These are phyloP conservation scores for Neolamprologus sp. DNA, from an alignment of 2,113 vertebrate species.

Conservation along the genomic window DNA sequence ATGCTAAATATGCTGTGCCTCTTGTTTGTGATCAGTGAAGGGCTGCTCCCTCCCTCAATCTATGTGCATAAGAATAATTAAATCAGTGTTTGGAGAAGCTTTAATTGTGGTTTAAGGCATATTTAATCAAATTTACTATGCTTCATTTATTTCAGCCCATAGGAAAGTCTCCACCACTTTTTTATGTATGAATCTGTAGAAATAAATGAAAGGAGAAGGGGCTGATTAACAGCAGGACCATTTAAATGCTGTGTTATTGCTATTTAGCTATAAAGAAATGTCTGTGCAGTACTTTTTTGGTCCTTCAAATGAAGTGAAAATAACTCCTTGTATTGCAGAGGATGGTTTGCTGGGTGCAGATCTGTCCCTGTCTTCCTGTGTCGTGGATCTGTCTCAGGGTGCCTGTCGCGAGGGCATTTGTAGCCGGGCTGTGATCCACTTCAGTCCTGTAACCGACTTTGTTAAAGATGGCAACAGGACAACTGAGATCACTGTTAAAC, in stretches of 20 bases:
- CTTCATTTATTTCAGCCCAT: background rate
- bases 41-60: background rate
- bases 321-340: constrained; percentile 9
- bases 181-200: background rate
- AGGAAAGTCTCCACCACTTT: background rate
- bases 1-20: background rate
- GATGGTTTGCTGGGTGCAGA: constrained; percentile 64
- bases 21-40: background rate
- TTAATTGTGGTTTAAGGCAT: background rate
- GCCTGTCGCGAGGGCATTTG: constrained; percentile 73
- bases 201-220: background rate
- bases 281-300: background rate
- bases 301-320: background rate
- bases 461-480: constrained; percentile 74
- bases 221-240: background rate
- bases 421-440: constrained; percentile 67
- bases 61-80: background rate
- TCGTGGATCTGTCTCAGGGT: constrained; percentile 67
- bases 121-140: background rate
- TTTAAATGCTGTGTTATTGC: background rate
- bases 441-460: constrained; percentile 77
- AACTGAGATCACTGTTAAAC: constrained; percentile 67
- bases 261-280: background rate
- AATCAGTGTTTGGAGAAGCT: accelerated
- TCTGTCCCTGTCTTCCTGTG: constrained; percentile 82